Conservation (phyloP, 2,888 invertebrate species). For the Toxonevra muliebris region DNA sequence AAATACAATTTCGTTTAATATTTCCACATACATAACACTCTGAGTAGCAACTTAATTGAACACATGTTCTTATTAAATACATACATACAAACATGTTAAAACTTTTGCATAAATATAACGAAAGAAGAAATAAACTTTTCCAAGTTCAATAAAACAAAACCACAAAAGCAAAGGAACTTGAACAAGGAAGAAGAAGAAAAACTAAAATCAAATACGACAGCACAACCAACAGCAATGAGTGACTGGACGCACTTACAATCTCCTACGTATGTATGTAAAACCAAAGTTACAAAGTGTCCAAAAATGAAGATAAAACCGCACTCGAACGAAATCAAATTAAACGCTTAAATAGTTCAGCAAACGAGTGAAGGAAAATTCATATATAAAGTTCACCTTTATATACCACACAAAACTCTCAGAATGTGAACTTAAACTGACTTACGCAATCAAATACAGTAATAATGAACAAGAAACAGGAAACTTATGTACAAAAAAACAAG, state of each 20-base stretch:
- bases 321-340: slow-evolving; percentile 41
- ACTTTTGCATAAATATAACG: slow-evolving; percentile 17
- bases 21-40: too few species aligned
- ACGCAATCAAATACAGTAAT: neutral
- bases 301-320: slow-evolving; percentile 48
- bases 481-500: neutral
- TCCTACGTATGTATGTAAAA: neutral
- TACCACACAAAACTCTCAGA: neutral
- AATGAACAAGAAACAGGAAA: neutral
- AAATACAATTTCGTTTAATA: too few species aligned
- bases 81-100: slow-evolving; percentile 16
- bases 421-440: neutral
- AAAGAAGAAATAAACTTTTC: slow-evolving; percentile 23
- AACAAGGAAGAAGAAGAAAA: neutral
- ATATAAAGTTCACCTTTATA: neutral
- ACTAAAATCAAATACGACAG: slow-evolving; percentile 26
- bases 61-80: slow-evolving; percentile 27
- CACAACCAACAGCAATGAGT: neutral
- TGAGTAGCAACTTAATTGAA: too few species aligned
- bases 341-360: slow-evolving; percentile 34
- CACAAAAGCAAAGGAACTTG: slow-evolving; percentile 3
- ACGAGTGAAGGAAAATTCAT: slow-evolving; percentile 7
- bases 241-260: slow-evolving; percentile 9
- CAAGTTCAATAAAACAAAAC: slow-evolving; percentile 33
- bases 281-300: slow-evolving; percentile 30